Percentiles rank a stretch among this genome's conserved stretches.
phyloP scores from a whole-genome alignment of 2,888 invertebrate species.

The Ariolimax columbianus region DNA sequence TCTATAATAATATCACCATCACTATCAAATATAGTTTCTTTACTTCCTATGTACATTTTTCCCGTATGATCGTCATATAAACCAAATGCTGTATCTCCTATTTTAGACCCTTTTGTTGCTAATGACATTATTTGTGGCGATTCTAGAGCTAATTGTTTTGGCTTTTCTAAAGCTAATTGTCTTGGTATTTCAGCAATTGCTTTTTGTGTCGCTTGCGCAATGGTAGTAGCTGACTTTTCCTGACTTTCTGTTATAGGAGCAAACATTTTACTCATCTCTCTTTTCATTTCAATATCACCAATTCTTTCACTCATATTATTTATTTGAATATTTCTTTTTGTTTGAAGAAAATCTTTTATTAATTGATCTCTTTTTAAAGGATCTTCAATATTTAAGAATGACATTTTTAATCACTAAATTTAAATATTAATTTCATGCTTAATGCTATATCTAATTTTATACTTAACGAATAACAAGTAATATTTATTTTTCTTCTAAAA shows the following conservation, averaged over 20 bases:
- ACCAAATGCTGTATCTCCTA: neutral
- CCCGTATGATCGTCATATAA: neutral
- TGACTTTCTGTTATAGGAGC: too few relatives aligned
- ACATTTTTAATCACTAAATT: neutral
- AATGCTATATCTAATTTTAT: neutral
- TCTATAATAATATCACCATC: neutral
- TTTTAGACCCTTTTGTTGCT: neutral
- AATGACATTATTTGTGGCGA: neutral
- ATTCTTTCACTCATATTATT: constrained; percentile 16
- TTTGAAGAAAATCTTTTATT: too few relatives aligned
- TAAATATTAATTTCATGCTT: too few relatives aligned
- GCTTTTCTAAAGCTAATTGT: too few relatives aligned
- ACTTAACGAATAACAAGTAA: neutral
- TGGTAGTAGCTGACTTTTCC: too few relatives aligned
- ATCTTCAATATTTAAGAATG: neutral
- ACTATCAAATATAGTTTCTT: neutral
- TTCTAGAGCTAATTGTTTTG: too few relatives aligned
- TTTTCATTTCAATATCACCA: constrained; percentile 31
- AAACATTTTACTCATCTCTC: neutral
- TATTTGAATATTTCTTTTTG: constrained; percentile 28
- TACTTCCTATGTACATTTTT: neutral
- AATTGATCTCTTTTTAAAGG: too few relatives aligned
- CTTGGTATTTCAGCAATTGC: too few relatives aligned
- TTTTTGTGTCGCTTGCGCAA: too few relatives aligned
- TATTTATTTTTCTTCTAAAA: neutral